A percentile compares a stretch with the other conserved stretches of the same genome.
phyloP scores from a whole-genome alignment of 2,113 vertebrate species.

The Chinchilla lanigera region DNA sequence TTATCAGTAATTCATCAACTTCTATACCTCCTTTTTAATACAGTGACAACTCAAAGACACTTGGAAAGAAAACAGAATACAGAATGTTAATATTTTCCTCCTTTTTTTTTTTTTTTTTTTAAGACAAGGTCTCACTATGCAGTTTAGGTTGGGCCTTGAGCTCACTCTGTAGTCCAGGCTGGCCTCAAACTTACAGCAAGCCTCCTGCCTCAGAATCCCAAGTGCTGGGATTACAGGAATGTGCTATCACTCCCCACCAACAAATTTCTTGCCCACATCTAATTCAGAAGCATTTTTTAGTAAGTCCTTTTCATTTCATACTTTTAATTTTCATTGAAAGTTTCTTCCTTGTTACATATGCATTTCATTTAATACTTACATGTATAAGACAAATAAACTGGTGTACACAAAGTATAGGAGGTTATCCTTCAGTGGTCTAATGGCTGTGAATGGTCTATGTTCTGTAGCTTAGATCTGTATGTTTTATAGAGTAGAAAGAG shows the following conservation, averaged over 20 bases:
- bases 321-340: background rate
- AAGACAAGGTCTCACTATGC: no score
- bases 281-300: slow-evolving; percentile 12
- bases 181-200: background rate
- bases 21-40: background rate
- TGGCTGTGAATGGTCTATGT: background rate
- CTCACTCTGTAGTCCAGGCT: background rate
- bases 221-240: background rate
- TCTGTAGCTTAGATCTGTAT: background rate
- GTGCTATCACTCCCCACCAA: background rate
- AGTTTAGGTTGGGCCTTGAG: no score
- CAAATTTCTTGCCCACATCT: background rate
- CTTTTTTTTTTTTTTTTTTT: background rate
- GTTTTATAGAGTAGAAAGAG: background rate
- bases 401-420: background rate
- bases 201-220: background rate
- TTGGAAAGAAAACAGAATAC: background rate
- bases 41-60: background rate
- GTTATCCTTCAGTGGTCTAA: no score
- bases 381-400: background rate
- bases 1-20: background rate
- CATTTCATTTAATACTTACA: background rate
- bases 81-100: background rate
- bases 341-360: background rate
- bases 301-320: background rate